phyloP scores from a whole-genome alignment of 2,797 vertebrate species.

The Sparus aurata region DNA sequence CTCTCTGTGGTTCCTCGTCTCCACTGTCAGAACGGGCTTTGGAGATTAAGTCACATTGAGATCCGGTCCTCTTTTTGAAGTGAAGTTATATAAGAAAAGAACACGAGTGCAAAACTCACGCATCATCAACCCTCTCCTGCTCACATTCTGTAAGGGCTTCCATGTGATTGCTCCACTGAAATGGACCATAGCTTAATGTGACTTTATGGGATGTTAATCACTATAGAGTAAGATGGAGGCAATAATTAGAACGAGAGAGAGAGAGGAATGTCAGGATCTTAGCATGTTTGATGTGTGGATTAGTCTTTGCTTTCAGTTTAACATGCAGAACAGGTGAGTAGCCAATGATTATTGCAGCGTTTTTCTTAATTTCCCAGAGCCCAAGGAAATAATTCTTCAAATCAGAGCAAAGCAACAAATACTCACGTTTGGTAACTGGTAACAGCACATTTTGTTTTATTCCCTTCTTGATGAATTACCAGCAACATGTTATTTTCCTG shows the following conservation, averaged over 20 bases:
- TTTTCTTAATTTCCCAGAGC: neutral
- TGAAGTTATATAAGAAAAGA: conserved; percentile 64
- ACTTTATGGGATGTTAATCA: conserved; percentile 56
- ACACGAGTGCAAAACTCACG: conserved; percentile 21
- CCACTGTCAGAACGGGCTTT: conserved; percentile 63
- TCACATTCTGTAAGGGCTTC: conserved; percentile 29
- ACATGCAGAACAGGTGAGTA: neutral
- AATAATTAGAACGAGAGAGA: conserved; percentile 20
- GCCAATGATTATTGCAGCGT: neutral
- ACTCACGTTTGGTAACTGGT: neutral
- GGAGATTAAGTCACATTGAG: conserved; percentile 70
- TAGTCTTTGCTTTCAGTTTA: neutral
- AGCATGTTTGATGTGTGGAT: neutral
- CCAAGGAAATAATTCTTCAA: neutral
- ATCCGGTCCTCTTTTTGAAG: conserved; percentile 46
- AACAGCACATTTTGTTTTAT: neutral
- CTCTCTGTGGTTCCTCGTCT: conserved; percentile 58
- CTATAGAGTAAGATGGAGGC: neutral
- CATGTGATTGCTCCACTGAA: conserved; percentile 33
- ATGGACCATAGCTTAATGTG: conserved; percentile 36
- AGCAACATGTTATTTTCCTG: neutral
- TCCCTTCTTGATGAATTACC: neutral
- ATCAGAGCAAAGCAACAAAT: neutral
- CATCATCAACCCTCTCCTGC: conserved; percentile 33
- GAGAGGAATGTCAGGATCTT: conserved; percentile 6